phyloP scores from a whole-genome alignment of 2,888 invertebrate species.

The Ernsta delagoae region DNA sequence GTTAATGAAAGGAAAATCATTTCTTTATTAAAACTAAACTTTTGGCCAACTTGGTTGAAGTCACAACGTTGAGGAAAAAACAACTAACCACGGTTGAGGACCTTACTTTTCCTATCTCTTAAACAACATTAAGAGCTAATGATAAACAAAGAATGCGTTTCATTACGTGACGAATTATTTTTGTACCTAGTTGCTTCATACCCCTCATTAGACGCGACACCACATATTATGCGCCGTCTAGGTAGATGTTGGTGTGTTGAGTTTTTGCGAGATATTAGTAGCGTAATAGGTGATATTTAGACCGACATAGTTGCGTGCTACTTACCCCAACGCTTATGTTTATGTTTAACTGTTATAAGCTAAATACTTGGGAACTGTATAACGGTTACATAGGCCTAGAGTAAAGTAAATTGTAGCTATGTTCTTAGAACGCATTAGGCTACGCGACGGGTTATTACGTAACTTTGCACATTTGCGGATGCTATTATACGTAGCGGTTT shows the following conservation, averaged over 20 bases:
- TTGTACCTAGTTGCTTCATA: conserved; percentile 23
- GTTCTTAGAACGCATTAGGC: conserved; percentile 4
- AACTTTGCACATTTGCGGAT: neutral
- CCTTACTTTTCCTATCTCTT: no score
- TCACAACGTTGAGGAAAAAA: no score
- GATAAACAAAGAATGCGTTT: conserved; percentile 24
- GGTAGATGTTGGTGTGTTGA: neutral
- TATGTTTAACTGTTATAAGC: conserved; percentile 28
- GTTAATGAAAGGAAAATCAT: no score
- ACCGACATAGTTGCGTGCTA: conserved; percentile 21
- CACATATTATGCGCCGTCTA: conserved; percentile 19
- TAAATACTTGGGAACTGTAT: conserved; percentile 12
- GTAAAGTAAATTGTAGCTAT: neutral
- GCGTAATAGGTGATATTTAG: conserved; percentile 29
- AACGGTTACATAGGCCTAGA: conserved; percentile 9
- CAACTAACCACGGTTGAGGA: no score
- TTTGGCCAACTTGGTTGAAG: no score
- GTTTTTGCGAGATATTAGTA: conserved; percentile 27
- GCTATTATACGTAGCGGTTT: neutral
- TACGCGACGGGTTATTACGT: neutral
- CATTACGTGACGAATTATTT: conserved; percentile 15
- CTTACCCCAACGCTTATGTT: conserved; percentile 20
- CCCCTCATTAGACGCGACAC: conserved; percentile 29
- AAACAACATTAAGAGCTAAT: conserved; percentile 2
- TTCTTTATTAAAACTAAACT: no score